Conservation (phyloP, 2,797 vertebrate species). For the Coranthus polyacanthus region DNA sequence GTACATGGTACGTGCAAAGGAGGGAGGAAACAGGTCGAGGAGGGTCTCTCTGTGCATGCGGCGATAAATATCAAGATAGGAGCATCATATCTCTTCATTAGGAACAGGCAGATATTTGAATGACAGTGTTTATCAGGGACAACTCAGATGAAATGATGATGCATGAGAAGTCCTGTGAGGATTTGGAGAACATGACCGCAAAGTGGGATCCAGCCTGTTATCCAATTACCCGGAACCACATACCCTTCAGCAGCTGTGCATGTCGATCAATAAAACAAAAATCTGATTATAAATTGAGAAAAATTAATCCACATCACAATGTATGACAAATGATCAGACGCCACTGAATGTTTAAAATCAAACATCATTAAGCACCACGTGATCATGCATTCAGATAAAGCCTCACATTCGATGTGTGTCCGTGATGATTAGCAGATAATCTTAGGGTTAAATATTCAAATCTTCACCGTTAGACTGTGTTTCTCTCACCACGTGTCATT, state of each 20-base stretch:
- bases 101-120: slow-evolving; percentile 34
- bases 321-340: slow-evolving; percentile 55
- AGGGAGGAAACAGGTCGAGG: background rate
- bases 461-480: slow-evolving; percentile 17
- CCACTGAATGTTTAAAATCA: slow-evolving; percentile 40
- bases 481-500: slow-evolving; percentile 46
- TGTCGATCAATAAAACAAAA: slow-evolving; percentile 57
- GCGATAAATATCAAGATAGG: slow-evolving; percentile 18
- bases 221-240: slow-evolving; percentile 34
- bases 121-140: slow-evolving; percentile 1
- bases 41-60: slow-evolving; percentile 27
- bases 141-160: slow-evolving; percentile 46
- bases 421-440: slow-evolving; percentile 36
- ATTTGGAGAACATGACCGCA: slow-evolving; percentile 20
- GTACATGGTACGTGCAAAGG: background rate
- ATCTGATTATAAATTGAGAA: slow-evolving; percentile 47
- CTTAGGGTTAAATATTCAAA: slow-evolving; percentile 1
- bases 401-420: slow-evolving; percentile 2
- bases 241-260: slow-evolving; percentile 36
- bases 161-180: slow-evolving; percentile 35
- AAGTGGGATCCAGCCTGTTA: slow-evolving; percentile 20
- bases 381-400: slow-evolving; percentile 24
- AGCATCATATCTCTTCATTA: slow-evolving; percentile 50
- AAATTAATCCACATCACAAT: slow-evolving; percentile 32
- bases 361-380: slow-evolving; percentile 21